Evolutionary conservation across 2,888 invertebrate species (phyloP).

Genomic region (Drepana falcataria): DNA sequence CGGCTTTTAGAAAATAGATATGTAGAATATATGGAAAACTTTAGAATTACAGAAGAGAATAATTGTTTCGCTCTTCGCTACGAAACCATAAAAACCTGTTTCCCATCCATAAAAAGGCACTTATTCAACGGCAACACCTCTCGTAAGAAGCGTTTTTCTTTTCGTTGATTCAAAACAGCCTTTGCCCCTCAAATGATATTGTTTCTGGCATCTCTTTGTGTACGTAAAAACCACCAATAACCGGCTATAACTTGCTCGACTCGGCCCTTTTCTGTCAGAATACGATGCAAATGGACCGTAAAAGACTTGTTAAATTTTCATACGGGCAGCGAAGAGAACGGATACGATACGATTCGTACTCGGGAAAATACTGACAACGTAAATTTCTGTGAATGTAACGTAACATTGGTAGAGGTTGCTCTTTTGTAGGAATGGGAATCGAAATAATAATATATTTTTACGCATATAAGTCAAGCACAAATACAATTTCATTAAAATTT

Average conservation of each 20-base stretch:
- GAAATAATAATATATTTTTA: too few relatives aligned
- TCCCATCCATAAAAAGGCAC: not conserved
- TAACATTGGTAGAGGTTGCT: too few relatives aligned
- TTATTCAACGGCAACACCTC: not conserved
- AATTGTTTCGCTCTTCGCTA: not conserved
- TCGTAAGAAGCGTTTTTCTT: not conserved
- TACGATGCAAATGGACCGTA: slow-evolving; percentile 20
- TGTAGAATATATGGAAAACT: too few relatives aligned
- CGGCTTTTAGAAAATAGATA: too few relatives aligned
- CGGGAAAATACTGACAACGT: too few relatives aligned
- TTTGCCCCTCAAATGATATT: not conserved
- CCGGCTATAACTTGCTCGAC: slow-evolving; percentile 10
- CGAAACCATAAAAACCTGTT: not conserved
- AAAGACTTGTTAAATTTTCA: slow-evolving; percentile 6
- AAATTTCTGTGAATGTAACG: too few relatives aligned
- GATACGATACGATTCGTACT: not conserved
- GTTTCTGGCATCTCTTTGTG: not conserved
- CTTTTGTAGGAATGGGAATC: too few relatives aligned
- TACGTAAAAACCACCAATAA: slow-evolving; percentile 8
- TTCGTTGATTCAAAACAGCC: not conserved
- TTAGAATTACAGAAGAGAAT: too few relatives aligned
- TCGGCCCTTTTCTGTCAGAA: slow-evolving; percentile 9
- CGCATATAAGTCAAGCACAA: too few relatives aligned
- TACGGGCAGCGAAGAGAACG: not conserved
- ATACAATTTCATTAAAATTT: too few relatives aligned